Evolutionary conservation across 1,140 invertebrate species (phyloP), one percentile per base, ranked within the genome.

Genomic region (Sinella curviseta): DNA sequence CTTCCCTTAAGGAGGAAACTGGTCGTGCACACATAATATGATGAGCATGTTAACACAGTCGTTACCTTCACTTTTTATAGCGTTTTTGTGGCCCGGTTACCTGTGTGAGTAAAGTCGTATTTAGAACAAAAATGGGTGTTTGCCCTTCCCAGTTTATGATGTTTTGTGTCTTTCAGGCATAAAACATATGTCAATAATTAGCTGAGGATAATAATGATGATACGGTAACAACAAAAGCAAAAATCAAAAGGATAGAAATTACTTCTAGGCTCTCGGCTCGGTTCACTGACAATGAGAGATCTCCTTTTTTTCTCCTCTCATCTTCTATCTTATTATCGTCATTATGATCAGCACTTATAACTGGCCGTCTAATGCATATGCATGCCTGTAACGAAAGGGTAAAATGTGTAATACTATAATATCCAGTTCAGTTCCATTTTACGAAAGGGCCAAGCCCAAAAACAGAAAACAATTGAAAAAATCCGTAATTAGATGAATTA

Each of bases 111-210:
- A 48, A 12, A 20, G 20, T 48, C 39, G 20, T n/a, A n/a, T n/a
- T n/a, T n/a, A 26, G 26, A 65, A 26, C 14, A 65, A 17, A n/a
- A 26, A n/a, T 65, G 57, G 24, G 57, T 65, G 57, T 65, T 65
- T 65, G 57, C 16, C 57, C 57, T 65, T 65, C 57, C 26, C 57
- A n/a, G 16, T 65, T 65, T 65, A 65, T 65, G 57, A 14, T 8
- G 8, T 65, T 26, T 65, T 48, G 39, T 65, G 57, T 65, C 57
- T 65, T 26, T 65, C 16, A 65, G 57, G 57, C 57, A 65, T 65
- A n/a, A 26, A 65, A 14, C 14, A 26, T n/a, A 65, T 65, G 57
- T 65, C 57, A 65, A 26, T 65, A 65, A 65, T 65, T 65, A 65
- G 57, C 57, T 65, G 3, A 16, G 8, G 57, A 65, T 65, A n/a